Conservation (phyloP, 2,113 vertebrate genomes). For the Cebidichthys violaceus region DNA sequence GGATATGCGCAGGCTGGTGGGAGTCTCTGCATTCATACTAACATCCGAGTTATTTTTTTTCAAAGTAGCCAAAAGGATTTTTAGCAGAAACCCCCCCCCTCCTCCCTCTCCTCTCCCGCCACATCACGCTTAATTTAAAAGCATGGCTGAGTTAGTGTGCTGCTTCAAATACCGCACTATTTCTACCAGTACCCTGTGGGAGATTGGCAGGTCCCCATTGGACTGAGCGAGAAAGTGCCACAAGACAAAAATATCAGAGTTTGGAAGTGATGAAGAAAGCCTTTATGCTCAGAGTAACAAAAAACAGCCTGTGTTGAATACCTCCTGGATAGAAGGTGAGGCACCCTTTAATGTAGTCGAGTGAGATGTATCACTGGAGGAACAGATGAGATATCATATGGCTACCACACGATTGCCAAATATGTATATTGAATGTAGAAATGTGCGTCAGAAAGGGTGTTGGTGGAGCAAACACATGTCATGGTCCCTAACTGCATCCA, state of each 20-base stretch:
- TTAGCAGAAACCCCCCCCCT: conserved; percentile 45
- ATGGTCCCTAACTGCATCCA: conserved; percentile 44
- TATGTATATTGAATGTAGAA: conserved; percentile 42
- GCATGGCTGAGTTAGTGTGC: conserved; percentile 83
- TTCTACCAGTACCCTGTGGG: conserved; percentile 81
- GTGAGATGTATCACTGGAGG: conserved; percentile 57
- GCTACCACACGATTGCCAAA: conserved; percentile 29
- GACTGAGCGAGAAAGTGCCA: conserved; percentile 78
- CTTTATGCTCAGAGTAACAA: conserved; percentile 77
- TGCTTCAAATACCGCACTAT: conserved; percentile 81
- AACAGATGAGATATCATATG: conserved; percentile 40
- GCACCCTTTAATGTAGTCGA: conserved; percentile 53
- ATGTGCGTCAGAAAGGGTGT: conserved; percentile 62
- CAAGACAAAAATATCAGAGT: conserved; percentile 84
- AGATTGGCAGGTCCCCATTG: conserved; percentile 79
- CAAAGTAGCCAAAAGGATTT: conserved; percentile 68
- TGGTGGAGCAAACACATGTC: conserved; percentile 68
- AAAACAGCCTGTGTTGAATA: conserved; percentile 76
- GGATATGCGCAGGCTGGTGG: conserved; percentile 31
- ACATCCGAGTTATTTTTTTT: conserved; percentile 78
- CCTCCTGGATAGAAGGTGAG: conserved; percentile 70
- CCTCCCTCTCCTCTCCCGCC: conserved; percentile 29
- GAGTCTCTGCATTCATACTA: conserved; percentile 63
- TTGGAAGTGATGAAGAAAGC: conserved; percentile 77
- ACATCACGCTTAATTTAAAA: conserved; percentile 86